Evolutionary conservation across 2,888 invertebrate species (phyloP).

Genomic region (Zhengitettix transpicula): DNA sequence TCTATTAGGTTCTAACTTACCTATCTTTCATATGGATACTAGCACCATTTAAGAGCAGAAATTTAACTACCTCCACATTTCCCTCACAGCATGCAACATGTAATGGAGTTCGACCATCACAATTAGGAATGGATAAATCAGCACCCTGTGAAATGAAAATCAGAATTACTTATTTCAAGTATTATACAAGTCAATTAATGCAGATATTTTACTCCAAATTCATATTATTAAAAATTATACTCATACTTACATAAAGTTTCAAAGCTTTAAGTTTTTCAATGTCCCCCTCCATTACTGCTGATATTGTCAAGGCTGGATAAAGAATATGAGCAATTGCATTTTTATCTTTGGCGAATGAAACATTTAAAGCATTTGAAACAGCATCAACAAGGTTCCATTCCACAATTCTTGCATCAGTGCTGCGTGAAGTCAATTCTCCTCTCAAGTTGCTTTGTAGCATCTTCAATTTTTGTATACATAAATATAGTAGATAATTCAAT

Average conservation of each 20-base stretch:
- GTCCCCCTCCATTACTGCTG: conserved; percentile 39
- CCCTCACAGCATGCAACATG: conserved; percentile 67
- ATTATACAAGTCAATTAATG: background rate
- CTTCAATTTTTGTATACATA: conserved; percentile 23
- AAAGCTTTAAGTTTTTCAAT: conserved; percentile 32
- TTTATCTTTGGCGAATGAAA: conserved; percentile 36
- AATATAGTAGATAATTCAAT: too few relatives aligned
- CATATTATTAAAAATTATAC: background rate
- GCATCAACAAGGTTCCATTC: conserved; percentile 38
- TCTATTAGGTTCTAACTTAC: conserved; percentile 16
- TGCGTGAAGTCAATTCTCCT: conserved; percentile 53
- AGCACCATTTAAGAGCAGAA: conserved; percentile 60
- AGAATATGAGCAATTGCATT: conserved; percentile 40
- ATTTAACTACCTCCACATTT: conserved; percentile 46
- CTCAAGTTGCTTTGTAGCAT: conserved; percentile 63
- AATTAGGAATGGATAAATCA: conserved; percentile 53
- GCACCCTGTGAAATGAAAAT: conserved; percentile 36
- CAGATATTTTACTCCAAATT: background rate
- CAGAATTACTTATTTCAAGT: background rate
- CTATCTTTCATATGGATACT: conserved; percentile 64
- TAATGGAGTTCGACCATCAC: conserved; percentile 59
- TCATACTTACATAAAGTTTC: conserved; percentile 20
- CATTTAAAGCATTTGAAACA: conserved; percentile 36
- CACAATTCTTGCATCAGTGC: conserved; percentile 24
- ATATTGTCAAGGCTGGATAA: conserved; percentile 51